Conservation (phyloP, 2,888 invertebrate species). For the Taenaris catops region DNA sequence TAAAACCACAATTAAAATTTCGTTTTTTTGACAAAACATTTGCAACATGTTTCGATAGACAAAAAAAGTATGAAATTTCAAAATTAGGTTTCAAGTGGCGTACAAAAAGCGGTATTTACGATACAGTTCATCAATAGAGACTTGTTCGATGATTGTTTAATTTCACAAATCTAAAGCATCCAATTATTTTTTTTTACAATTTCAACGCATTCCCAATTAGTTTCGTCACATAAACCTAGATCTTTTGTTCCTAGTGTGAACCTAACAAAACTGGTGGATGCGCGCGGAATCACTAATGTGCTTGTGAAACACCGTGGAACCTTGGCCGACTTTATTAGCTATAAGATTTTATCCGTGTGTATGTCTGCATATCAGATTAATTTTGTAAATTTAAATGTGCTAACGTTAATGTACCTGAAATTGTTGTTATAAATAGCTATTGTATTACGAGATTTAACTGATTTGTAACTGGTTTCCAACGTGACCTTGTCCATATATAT, state of each 20-base stretch:
- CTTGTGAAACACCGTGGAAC: conserved; percentile 61
- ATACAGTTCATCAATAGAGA: neutral
- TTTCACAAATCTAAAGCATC: neutral
- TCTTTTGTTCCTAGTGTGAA: conserved; percentile 47
- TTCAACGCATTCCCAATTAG: conserved; percentile 29
- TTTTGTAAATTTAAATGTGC: too few relatives aligned
- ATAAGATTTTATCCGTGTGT: conserved; percentile 2
- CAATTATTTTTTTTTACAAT: conserved; percentile 1
- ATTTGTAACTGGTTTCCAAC: too few relatives aligned
- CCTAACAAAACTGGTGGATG: conserved; percentile 34
- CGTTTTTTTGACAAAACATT: neutral
- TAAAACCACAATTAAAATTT: conserved; percentile 2
- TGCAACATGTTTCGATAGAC: conserved; percentile 1
- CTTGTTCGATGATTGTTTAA: neutral
- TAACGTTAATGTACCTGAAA: too few relatives aligned
- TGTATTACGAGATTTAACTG: too few relatives aligned
- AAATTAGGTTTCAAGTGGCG: conserved; percentile 3
- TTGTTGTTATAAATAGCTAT: too few relatives aligned
- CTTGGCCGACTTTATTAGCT: conserved; percentile 58
- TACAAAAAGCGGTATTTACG: conserved; percentile 3
- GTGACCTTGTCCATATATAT: too few relatives aligned
- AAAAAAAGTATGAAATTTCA: conserved; percentile 10
- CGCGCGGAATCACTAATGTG: conserved; percentile 54
- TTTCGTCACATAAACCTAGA: conserved; percentile 33
- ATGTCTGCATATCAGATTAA: too few relatives aligned